These are phyloP conservation scores for Oncorhynchus keta DNA, from an alignment of 2,113 vertebrate species.

Conservation along the genomic window DNA sequence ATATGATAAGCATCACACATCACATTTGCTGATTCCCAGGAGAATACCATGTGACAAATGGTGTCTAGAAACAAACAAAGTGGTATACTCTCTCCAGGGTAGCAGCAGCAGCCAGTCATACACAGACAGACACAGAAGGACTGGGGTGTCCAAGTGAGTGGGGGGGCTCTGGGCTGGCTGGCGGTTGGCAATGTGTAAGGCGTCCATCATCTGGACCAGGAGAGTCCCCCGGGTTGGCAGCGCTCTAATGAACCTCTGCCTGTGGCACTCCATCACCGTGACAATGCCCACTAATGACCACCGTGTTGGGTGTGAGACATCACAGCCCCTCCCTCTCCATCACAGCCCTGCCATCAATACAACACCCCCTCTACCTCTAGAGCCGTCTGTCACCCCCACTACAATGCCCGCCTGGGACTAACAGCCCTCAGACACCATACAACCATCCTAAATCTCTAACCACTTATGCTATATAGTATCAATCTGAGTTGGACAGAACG, in stretches of 20 bases:
- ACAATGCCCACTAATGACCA: conserved; percentile 8
- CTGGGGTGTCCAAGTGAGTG: background rate
- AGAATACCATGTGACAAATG: background rate
- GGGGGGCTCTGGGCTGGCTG: background rate
- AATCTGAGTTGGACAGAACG: no score
- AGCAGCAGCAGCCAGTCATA: conserved; percentile 6
- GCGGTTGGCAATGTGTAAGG: background rate
- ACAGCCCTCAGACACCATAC: background rate
- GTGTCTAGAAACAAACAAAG: background rate
- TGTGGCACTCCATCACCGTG: conserved; percentile 1
- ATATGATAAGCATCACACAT: background rate
- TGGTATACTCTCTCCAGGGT: background rate
- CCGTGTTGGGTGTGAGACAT: background rate
- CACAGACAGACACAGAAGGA: background rate
- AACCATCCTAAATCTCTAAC: background rate
- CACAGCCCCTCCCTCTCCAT: background rate
- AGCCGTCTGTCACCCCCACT: background rate
- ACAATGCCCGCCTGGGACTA: background rate
- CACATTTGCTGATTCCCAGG: background rate
- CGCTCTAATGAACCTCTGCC: background rate
- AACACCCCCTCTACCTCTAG: background rate
- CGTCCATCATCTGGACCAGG: background rate
- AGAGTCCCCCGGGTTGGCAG: background rate
- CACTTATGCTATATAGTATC: no score
- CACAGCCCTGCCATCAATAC: background rate